phyloP scores from a whole-genome alignment of 1,140 invertebrate species.

The Aradophagus sp. region DNA sequence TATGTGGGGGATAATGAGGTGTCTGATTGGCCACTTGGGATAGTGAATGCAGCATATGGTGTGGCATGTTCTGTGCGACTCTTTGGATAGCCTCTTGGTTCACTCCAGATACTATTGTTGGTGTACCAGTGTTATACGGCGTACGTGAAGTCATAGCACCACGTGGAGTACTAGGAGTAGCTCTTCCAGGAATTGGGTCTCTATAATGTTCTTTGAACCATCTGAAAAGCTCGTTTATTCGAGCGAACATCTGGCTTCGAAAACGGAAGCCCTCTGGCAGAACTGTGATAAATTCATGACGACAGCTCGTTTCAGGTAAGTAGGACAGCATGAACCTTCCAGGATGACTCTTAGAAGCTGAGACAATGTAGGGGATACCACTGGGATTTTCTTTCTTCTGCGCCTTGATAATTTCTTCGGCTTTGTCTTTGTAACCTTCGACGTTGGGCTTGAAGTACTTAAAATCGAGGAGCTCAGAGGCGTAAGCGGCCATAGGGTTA shows the following conservation, averaged over 20 bases:
- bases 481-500: constrained; percentile 95
- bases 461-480: constrained; percentile 91
- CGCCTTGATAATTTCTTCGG: constrained; percentile 89
- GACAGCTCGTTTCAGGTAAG: constrained; percentile 86
- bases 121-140: constrained; percentile 77
- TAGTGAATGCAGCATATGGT: constrained; percentile 82
- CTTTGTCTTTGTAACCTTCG: constrained; percentile 85
- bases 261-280: constrained; percentile 95
- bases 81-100: constrained; percentile 83
- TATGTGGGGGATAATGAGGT: constrained; percentile 78
- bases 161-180: constrained; percentile 83
- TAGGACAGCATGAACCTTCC: constrained; percentile 97
- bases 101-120: constrained; percentile 71
- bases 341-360: constrained; percentile 90
- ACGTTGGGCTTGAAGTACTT: constrained; percentile 89
- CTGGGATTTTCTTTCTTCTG: constrained; percentile 90
- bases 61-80: constrained; percentile 83
- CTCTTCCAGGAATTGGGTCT: constrained; percentile 85
- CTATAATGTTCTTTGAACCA: constrained; percentile 99
- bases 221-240: constrained; percentile 87
- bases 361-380: constrained; percentile 94
- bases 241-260: constrained; percentile 90
- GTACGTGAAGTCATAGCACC: constrained; percentile 79
- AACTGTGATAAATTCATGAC: constrained; percentile 94
- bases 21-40: constrained; percentile 82